These are phyloP conservation scores for Chloroclystis v-ata DNA, from an alignment of 2,888 invertebrate species.

Conservation along the genomic window DNA sequence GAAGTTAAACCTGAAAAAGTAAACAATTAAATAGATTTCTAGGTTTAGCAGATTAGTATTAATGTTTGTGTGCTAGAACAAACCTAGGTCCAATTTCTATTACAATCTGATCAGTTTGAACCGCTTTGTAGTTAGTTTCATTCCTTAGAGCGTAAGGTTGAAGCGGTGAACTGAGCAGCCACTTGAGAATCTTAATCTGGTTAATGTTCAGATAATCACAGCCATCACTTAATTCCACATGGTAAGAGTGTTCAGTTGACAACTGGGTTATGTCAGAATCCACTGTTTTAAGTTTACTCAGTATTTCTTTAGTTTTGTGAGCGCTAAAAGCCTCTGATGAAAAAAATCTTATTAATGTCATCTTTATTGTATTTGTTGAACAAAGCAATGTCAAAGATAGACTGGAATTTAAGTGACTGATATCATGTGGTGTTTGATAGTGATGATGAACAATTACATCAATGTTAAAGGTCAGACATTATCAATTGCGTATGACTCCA, in stretches of 20 bases:
- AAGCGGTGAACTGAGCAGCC: conserved; percentile 87
- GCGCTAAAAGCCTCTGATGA: conserved; percentile 79
- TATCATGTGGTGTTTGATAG: conserved; percentile 26
- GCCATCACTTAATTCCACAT: conserved; percentile 80
- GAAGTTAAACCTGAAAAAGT: conserved; percentile 88
- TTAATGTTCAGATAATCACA: conserved; percentile 73
- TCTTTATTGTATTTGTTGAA: conserved; percentile 35
- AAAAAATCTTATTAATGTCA: conserved; percentile 80
- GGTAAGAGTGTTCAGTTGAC: conserved; percentile 88
- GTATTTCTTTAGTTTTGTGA: conserved; percentile 78
- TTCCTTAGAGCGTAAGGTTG: conserved; percentile 77
- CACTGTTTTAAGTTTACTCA: conserved; percentile 72
- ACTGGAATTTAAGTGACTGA: conserved; percentile 34
- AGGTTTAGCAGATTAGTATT: neutral
- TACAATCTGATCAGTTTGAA: conserved; percentile 63
- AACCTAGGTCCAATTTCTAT: conserved; percentile 95
- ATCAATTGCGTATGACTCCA: conserved; percentile 38
- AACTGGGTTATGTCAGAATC: conserved; percentile 70
- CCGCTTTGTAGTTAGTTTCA: conserved; percentile 67
- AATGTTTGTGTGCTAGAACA: conserved; percentile 2
- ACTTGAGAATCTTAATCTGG: conserved; percentile 82
- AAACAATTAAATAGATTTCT: neutral
- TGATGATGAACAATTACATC: conserved; percentile 55
- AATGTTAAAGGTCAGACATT: conserved; percentile 67
- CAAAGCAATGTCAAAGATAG: conserved; percentile 31